Conservation (phyloP, 2,888 invertebrate genomes). For the Lithophane leautieri region DNA sequence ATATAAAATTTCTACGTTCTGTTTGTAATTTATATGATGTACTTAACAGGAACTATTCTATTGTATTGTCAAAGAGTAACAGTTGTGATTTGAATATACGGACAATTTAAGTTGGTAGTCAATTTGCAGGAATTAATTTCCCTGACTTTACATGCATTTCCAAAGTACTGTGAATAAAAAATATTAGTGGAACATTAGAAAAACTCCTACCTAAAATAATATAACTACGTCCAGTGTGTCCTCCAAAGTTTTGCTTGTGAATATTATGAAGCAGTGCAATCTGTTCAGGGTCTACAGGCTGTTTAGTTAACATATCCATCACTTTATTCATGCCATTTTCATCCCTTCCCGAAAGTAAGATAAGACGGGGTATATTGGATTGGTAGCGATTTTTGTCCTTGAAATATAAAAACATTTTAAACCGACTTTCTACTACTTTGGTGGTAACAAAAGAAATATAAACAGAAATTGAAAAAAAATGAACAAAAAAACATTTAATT, state of each 20-base stretch:
- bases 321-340: neutral
- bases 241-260: neutral
- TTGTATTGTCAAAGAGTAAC: too few species aligned
- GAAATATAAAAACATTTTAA: neutral
- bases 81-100: too few species aligned
- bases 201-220: neutral
- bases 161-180: too few species aligned
- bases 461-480: neutral
- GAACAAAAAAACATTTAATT: neutral
- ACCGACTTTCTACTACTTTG: neutral
- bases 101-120: too few species aligned
- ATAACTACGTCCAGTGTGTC: neutral
- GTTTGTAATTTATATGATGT: too few species aligned
- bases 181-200: too few species aligned
- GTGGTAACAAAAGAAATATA: neutral
- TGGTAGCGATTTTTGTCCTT: neutral
- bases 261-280: neutral
- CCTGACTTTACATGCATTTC: too few species aligned
- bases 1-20: too few species aligned
- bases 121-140: too few species aligned
- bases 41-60: too few species aligned
- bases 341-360: neutral
- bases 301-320: neutral
- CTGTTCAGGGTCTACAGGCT: neutral
- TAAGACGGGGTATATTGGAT: neutral